Conservation (phyloP, 1,140 invertebrate genomes). For the Wiebesia pumilae region DNA sequence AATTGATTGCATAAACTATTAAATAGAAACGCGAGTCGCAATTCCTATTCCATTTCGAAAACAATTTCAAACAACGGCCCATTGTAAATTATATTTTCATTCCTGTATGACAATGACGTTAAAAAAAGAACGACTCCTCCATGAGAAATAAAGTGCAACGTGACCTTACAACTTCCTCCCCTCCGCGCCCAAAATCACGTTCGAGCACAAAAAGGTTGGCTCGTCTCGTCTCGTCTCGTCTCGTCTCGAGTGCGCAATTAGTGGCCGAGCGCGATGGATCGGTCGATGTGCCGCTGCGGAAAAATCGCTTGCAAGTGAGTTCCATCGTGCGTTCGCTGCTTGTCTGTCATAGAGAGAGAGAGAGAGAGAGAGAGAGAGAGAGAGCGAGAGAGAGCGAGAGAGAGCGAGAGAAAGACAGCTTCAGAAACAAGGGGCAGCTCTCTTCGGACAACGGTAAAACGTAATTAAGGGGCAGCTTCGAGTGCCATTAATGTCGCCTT, state of each 20-base stretch:
- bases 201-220: not conserved
- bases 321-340: not conserved
- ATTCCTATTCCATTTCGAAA: not conserved
- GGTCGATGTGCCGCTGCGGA: conserved; percentile 1
- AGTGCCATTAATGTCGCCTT: conserved; percentile 50
- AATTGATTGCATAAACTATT: conserved; percentile 4
- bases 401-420: not conserved
- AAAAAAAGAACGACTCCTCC: not conserved
- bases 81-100: conserved; percentile 4
- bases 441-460: conserved; percentile 42
- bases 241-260: conserved; percentile 3
- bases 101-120: conserved; percentile 2
- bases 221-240: conserved; percentile 1
- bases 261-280: not conserved
- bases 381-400: not conserved
- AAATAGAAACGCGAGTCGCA: not conserved
- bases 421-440: conserved; percentile 4
- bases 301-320: not conserved
- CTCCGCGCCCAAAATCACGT: conserved; percentile 10
- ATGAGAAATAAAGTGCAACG: conserved; percentile 18
- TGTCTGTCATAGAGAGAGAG: not conserved
- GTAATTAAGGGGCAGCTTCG: conserved; percentile 46
- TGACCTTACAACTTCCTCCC: not conserved
- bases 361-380: not conserved
- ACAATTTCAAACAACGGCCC: not conserved